Base-by-base conservation (phyloP, 1,140 invertebrate species). In the Potamilus streckersoni region DNA sequence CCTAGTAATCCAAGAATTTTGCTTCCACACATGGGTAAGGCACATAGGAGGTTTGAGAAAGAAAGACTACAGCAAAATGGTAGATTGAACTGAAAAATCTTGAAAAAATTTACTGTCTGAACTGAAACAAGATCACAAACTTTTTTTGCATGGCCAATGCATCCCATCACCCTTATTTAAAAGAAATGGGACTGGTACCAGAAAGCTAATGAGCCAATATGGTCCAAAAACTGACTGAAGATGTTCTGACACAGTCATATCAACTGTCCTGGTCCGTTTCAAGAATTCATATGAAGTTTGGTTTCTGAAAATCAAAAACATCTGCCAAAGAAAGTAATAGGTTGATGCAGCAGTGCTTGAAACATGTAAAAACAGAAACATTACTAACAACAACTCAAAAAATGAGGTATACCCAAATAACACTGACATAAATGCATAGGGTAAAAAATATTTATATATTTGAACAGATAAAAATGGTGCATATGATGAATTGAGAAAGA, bases 251-350 rank as follows among this genome's bases (percentile, higher is more conserved):
- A 79, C 74, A 56, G 71, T 38, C 19, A 58, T 55, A 16, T 70
- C n/a, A 19, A 69, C 74, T 5, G 69, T 31, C n/a, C 65, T 74
- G 17, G 23, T 61, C 11, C 74, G 60, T 67, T 76, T 76, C 61
- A 75, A 62, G 58, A 61, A 73, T 83, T 95, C 94, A 84, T 93
- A 90, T n/a, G 93, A 92, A 8, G 94, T 93, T 23, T 92, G 86
- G 17, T 94, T 94, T 85, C 86, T 95, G 94, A 87, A 93, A 94
- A 81, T 93, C 86, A 79, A 93, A 90, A 65, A 74, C 92, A 91
- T 49, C 70, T 82, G 72, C 70, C 76, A 87, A 27, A 81, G 70
- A 72, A 83, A 89, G 71, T 88, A 89, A 31, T 88, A 88, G 60
- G 85, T 86, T 14, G 74, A 71, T 19, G 87, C 73, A 14, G 86